These are phyloP conservation scores for Oceanodroma leucorhoa DNA, from an alignment of 2,797 vertebrate species.

Conservation along the genomic window DNA sequence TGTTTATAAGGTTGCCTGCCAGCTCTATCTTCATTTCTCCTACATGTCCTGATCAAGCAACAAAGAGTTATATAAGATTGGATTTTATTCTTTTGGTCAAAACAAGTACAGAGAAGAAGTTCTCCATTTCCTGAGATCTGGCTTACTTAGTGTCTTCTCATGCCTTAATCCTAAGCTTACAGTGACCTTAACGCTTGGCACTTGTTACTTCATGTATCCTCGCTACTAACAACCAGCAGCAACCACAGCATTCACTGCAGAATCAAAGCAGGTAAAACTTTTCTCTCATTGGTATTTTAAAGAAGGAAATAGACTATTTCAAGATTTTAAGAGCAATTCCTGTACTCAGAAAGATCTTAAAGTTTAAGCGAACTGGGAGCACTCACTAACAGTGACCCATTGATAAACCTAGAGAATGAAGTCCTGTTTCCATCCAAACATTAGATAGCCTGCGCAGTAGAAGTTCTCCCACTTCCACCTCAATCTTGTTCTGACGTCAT, in stretches of 20 bases:
- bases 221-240: neutral
- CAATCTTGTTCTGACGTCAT: slow-evolving; percentile 31
- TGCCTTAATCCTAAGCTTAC: neutral
- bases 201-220: neutral
- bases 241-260: neutral
- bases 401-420: slow-evolving; percentile 54
- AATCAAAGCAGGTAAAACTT: neutral
- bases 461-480: slow-evolving; percentile 36
- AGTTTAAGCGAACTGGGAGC: neutral
- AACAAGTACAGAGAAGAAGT: slow-evolving; percentile 10
- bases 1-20: neutral
- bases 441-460: slow-evolving; percentile 4
- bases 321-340: slow-evolving; percentile 33
- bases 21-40: neutral
- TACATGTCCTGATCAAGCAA: neutral
- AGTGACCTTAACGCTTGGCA: neutral
- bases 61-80: neutral
- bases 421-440: slow-evolving; percentile 27
- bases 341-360: neutral
- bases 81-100: slow-evolving; percentile 5
- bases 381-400: slow-evolving; percentile 35
- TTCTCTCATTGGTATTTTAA: neutral
- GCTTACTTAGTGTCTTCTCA: neutral
- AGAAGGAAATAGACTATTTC: neutral
- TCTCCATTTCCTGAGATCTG: slow-evolving; percentile 12